Conservation (phyloP, 2,888 invertebrate species). For the Nectonema munidae region DNA sequence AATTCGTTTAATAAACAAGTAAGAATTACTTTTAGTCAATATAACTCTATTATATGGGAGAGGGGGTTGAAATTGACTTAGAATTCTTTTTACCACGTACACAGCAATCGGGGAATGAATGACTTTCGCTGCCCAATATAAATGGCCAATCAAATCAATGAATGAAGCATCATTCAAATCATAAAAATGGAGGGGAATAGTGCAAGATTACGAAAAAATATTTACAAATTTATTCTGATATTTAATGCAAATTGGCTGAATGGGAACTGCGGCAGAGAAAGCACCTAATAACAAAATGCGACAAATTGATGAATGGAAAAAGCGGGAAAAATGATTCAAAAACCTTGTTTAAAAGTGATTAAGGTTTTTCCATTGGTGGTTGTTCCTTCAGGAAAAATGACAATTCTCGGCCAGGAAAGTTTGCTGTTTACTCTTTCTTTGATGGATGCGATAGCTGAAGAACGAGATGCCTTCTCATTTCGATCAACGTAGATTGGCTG, state of each 20-base stretch:
- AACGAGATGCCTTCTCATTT: neutral
- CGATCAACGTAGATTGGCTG: constrained; percentile 9
- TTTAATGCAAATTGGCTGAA: constrained; percentile 62
- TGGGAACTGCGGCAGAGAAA: constrained; percentile 70
- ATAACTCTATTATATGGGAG: no score
- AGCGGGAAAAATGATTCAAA: neutral
- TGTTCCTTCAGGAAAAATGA: constrained; percentile 81
- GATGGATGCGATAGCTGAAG: neutral
- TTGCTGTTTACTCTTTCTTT: constrained; percentile 24
- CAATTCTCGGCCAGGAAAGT: constrained; percentile 59
- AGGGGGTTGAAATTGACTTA: no score
- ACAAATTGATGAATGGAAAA: neutral
- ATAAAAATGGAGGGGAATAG: no score
- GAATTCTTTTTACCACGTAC: no score
- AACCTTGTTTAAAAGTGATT: constrained; percentile 25
- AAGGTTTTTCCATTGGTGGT: constrained; percentile 68
- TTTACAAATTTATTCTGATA: constrained; percentile 55
- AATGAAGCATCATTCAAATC: no score
- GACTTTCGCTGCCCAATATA: no score
- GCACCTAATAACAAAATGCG: constrained; percentile 32
- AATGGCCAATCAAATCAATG: no score
- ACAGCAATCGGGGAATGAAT: no score
- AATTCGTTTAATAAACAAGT: no score
- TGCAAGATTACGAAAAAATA: constrained; percentile 14
- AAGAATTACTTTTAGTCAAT: no score